Evolutionary conservation across 30 jellyfish, hydroid and myxozoan species (phyloP).

Genomic region (Aurelia sp.): DNA sequence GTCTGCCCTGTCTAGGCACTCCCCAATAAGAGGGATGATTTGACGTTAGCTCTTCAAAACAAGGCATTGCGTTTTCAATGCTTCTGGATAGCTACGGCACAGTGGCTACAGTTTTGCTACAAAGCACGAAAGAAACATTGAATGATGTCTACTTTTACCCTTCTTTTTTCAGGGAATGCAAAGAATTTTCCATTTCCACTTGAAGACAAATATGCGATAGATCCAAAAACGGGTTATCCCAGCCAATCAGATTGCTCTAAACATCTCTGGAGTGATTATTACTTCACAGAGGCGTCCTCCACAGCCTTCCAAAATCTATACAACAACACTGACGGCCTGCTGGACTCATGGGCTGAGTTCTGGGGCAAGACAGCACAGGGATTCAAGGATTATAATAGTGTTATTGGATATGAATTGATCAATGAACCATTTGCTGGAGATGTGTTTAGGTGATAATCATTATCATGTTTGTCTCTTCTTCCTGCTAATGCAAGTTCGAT

Average conservation of each 20-base stretch:
- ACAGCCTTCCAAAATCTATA: slow-evolving; percentile 94
- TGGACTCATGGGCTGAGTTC: slow-evolving; percentile 93
- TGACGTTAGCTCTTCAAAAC: too few species aligned
- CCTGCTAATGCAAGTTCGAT: too few species aligned
- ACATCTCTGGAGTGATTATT: slow-evolving; percentile 91
- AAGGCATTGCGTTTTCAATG: too few species aligned
- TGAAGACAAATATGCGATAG: slow-evolving; percentile 78
- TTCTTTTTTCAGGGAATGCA: slow-evolving; percentile 69
- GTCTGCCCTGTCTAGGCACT: too few species aligned
- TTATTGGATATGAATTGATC: slow-evolving; percentile 92
- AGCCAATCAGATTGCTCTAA: slow-evolving; percentile 82
- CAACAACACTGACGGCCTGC: slow-evolving; percentile 93
- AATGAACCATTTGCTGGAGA: slow-evolving; percentile 98
- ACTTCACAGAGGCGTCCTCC: slow-evolving; percentile 95
- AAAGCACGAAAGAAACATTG: too few species aligned
- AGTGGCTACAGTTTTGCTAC: too few species aligned
- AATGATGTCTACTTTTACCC: neutral
- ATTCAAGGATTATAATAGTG: slow-evolving; percentile 72
- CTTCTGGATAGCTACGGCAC: too few species aligned
- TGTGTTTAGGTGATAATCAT: slow-evolving; percentile 71
- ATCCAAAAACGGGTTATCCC: slow-evolving; percentile 96
- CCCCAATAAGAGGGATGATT: too few species aligned
- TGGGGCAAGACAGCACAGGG: slow-evolving; percentile 94
- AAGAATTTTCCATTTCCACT: slow-evolving; percentile 88
- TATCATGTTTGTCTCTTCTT: too few species aligned